Evolutionary conservation across 2,113 vertebrate species (phyloP), one percentile per base, ranked within the genome.

Genomic region (Osmerus mordax): DNA sequence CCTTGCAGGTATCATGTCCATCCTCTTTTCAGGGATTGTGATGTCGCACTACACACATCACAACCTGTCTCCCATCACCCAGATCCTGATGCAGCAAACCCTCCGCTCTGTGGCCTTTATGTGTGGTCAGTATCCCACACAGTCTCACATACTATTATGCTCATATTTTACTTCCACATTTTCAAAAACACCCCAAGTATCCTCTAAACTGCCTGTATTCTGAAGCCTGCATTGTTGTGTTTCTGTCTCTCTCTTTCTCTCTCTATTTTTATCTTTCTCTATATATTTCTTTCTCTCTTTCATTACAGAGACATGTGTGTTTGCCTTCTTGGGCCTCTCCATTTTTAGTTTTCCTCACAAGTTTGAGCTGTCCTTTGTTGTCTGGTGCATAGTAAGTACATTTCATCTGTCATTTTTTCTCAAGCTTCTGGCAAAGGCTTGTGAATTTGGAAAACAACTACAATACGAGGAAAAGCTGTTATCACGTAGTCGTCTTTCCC

Each of bases 31-130:
- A 0, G 97, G 97, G 54, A 99, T 99, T 0, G 97, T 96, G 75
- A 99, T 99, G 97, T 99, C 97, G 5, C 97, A 99, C 88, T 99
- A 99, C 79, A 99, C 96, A 0, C 97, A 99, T 88, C 97, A 99
- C 73, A 99, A 99, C 88, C 90, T 99, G 86, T 99, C 97, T 32
- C 97, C 97, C 0, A 96, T 99, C 75, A 99, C 97, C 15, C 97
- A 99, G 93, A 97, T 99, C 84, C 93, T 99, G 68, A 99, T 99
- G 97, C 97, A 99, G 90, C 97, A 99, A 82, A 99, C 97, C 0
- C 89, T 99, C 32, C 94, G 97, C 61, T 94, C 96, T 0, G 94
- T 99, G 83, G 97, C 97, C 86, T 99, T 99, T 86, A 92, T 99
- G 92, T 99, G 97, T 59, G 97, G 97, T 99, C 86, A 84, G 95